These are phyloP conservation scores for Tupaia chinensis DNA, from an alignment of 2,113 vertebrate species.

Conservation along the genomic window DNA sequence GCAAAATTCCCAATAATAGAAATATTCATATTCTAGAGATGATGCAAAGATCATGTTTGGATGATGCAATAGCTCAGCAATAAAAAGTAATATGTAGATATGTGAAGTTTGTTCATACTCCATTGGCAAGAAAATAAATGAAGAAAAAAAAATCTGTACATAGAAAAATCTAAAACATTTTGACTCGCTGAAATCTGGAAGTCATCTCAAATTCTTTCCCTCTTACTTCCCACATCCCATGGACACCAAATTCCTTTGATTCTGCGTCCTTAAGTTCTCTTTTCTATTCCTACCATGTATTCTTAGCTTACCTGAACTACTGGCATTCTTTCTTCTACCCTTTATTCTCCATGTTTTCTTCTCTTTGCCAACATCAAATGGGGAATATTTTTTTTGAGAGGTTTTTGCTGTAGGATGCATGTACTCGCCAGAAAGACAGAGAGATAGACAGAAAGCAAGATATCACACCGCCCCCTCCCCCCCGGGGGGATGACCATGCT, in stretches of 20 bases:
- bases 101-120: neutral
- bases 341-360: neutral
- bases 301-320: neutral
- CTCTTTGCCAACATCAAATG: neutral
- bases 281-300: neutral
- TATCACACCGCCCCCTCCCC: too few species aligned
- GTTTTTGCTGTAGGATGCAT: too few species aligned
- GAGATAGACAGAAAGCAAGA: too few species aligned
- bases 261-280: neutral
- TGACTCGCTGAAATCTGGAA: neutral
- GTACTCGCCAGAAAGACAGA: too few species aligned
- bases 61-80: neutral
- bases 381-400: too few species aligned
- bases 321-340: neutral
- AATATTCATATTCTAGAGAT: neutral
- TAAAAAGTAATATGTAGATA: slow-evolving; percentile 29
- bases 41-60: neutral
- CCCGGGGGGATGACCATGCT: too few species aligned
- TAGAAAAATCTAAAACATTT: neutral
- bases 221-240: neutral
- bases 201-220: neutral
- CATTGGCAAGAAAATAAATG: neutral
- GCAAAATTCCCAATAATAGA: neutral
- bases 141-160: neutral
- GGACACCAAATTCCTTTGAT: neutral